Conservation (phyloP, 2,113 vertebrate species). For the Misgurnus mizolepis region DNA sequence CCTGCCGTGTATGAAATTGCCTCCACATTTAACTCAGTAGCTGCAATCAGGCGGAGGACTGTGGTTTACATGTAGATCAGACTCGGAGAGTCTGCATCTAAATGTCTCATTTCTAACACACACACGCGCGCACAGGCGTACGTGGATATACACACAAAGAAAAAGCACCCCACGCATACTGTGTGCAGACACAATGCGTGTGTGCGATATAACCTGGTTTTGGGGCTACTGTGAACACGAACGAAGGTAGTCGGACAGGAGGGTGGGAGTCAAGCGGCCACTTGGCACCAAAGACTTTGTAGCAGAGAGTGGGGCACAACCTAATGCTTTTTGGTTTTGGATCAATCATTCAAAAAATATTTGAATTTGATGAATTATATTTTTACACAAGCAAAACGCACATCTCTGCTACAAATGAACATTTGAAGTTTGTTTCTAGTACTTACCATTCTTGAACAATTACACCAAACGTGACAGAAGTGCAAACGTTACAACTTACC, state of each 20-base stretch:
- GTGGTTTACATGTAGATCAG: slow-evolving; percentile 88
- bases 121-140: slow-evolving; percentile 17
- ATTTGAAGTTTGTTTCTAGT: too few species aligned
- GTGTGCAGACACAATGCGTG: slow-evolving; percentile 49
- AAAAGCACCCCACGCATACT: slow-evolving; percentile 34
- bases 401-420: too few species aligned
- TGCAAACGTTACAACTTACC: too few species aligned
- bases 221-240: slow-evolving; percentile 15
- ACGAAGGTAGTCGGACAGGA: slow-evolving; percentile 9
- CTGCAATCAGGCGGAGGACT: slow-evolving; percentile 95
- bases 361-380: too few species aligned
- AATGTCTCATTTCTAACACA: slow-evolving; percentile 41
- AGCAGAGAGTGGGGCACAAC: too few species aligned
- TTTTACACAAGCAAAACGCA: too few species aligned
- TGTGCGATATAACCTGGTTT: slow-evolving; percentile 48
- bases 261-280: slow-evolving; percentile 1
- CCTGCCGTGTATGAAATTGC: slow-evolving; percentile 96
- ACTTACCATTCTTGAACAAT: too few species aligned
- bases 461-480: too few species aligned
- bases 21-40: slow-evolving; percentile 97
- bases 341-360: too few species aligned
- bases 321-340: too few species aligned
- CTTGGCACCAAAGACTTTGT: not conserved
- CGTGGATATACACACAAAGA: slow-evolving; percentile 37
- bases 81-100: slow-evolving; percentile 48